phyloP scores from a whole-genome alignment of 2,888 invertebrate genomes.

The Labia minor region DNA sequence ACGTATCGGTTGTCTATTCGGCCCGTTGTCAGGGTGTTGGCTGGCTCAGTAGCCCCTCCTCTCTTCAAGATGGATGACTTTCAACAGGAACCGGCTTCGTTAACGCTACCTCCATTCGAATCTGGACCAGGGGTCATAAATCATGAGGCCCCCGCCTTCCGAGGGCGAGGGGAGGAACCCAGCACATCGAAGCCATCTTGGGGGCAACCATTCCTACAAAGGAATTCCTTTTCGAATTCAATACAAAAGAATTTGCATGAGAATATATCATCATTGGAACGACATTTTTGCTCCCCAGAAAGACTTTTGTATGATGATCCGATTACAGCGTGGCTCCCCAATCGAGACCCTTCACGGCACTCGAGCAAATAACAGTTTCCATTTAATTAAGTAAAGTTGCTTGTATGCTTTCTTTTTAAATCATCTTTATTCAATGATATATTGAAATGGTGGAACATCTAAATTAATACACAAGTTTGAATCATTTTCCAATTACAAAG shows the following conservation, averaged over 20 bases:
- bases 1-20: no score
- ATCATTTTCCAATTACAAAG: no score
- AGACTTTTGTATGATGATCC: constrained; percentile 5
- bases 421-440: no score
- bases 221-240: neutral
- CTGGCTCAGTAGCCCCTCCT: neutral
- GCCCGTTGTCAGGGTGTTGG: no score
- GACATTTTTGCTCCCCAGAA: neutral
- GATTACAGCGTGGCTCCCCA: neutral
- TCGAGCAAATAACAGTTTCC: no score
- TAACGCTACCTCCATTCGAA: neutral
- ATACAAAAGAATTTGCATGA: constrained; percentile 7
- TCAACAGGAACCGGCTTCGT: neutral
- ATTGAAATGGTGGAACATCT: no score
- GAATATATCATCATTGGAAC: neutral
- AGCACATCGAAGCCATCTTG: neutral
- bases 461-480: no score
- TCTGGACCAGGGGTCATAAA: neutral
- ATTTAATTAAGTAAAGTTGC: no score
- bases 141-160: neutral
- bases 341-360: neutral
- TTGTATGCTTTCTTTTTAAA: no score
- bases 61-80: neutral
- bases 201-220: neutral
- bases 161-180: neutral